Base-by-base conservation (phyloP, 2,888 invertebrate genomes). In the Drosophila trichaetosa region DNA sequence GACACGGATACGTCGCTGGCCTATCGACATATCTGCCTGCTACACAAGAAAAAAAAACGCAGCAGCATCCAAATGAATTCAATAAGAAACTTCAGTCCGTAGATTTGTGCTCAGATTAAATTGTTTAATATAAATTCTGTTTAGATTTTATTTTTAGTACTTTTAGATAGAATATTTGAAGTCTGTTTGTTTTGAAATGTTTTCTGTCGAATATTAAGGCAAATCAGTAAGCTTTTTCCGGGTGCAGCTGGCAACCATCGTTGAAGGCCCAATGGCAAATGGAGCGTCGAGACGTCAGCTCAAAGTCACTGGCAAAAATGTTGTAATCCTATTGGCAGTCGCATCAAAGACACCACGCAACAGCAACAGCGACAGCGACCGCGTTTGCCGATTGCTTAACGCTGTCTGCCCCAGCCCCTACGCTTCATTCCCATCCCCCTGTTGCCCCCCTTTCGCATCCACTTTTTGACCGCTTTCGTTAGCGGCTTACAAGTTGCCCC, bases 281-380 rank as follows among this genome's bases (percentile, higher is more conserved):
- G 71, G 73, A 71, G 65, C 83, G 70, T 31, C 42, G 31, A 29
- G 31, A 10, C 42, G 31, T 64, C 57, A 77, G 79, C 84, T 90
- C 91, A 91, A 91, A 91, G 91, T 91, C 91, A 91, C 83, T 91
- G 91, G 83, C 91, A 90, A 91, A 91, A 83, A 84, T 82, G 70
- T 72, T 90, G 87, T 90, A 89, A 83, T 79, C 90, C 73, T 79
- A 69, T 79, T 81, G 81, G 71, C 83, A 67, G 80, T 56, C 56
- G 8, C 38, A n/a, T n/a, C 27, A 27, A 27, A 40, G 38, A 38
- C 27, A 27, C 38, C 27, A 56, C 24, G 16, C 59, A 29, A 46
- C 68, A 29, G 48, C 36, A 6, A 48, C 27, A 21, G 57, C 57
- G 34, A 38, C 69, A 38, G 73, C 76, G 72, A 61, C 74, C 70